phyloP scores from a whole-genome alignment of 2,888 invertebrate genomes.

The Tenthredo livida region DNA sequence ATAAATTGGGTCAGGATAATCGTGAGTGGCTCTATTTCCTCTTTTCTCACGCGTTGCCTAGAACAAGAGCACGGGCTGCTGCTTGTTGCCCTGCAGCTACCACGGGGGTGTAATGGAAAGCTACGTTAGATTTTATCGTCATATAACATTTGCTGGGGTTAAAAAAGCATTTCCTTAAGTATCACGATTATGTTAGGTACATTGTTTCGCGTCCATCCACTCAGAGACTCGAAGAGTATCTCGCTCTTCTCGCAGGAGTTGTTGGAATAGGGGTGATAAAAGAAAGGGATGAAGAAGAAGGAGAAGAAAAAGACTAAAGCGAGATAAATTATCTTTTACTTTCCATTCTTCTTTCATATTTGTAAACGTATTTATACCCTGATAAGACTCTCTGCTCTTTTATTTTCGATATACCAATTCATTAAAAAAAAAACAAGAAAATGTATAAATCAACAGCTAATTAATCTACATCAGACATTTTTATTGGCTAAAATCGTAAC shows the following conservation, averaged over 20 bases:
- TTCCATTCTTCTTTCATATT: constrained; percentile 1
- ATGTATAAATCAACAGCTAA: not conserved
- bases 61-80: too few relatives aligned
- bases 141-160: constrained; percentile 44
- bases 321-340: not conserved
- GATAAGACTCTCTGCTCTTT: not conserved
- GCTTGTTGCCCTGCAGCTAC: not conserved
- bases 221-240: constrained; percentile 8
- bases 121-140: constrained; percentile 44
- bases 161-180: constrained; percentile 35
- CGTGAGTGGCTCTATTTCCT: too few relatives aligned
- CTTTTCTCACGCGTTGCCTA: too few relatives aligned
- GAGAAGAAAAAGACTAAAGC: not conserved
- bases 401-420: not conserved
- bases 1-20: too few relatives aligned
- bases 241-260: not conserved
- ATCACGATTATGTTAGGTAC: constrained; percentile 35
- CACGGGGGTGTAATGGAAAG: not conserved
- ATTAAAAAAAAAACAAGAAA: not conserved
- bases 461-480: not conserved
- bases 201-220: not conserved
- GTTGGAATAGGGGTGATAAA: constrained; percentile 3
- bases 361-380: not conserved
- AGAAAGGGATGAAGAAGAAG: not conserved
- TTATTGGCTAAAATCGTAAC: not conserved